A percentile compares a stretch with the other conserved stretches of the same genome.
phyloP scores from a whole-genome alignment of 2,797 vertebrate genomes.

The Toxotes lorentzi region DNA sequence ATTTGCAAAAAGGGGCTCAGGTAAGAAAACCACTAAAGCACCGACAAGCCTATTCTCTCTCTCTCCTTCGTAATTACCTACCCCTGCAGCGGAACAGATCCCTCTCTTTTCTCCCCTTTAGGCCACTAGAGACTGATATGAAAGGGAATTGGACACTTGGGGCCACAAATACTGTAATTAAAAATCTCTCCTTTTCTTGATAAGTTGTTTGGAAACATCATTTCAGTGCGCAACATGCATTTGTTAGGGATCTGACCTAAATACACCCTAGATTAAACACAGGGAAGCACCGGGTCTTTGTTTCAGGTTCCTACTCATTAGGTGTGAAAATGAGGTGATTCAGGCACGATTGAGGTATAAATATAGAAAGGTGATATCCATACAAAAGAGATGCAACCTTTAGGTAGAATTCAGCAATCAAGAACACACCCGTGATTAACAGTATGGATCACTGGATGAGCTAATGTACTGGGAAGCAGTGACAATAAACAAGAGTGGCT shows the following conservation, averaged over 20 bases:
- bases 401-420: constrained; percentile 53
- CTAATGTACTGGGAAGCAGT: constrained; percentile 40
- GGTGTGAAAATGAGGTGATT: constrained; percentile 79
- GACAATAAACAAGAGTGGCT: constrained; percentile 40
- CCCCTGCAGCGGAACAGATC: constrained; percentile 76
- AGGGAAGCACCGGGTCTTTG: constrained; percentile 79
- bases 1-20: constrained; percentile 84
- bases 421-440: constrained; percentile 49
- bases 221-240: constrained; percentile 83
- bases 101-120: constrained; percentile 80
- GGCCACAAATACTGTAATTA: constrained; percentile 88
- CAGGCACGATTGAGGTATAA: constrained; percentile 70
- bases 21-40: constrained; percentile 80
- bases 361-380: constrained; percentile 82
- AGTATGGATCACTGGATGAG: constrained; percentile 41
- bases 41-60: constrained; percentile 77
- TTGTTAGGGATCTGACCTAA: constrained; percentile 87
- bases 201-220: constrained; percentile 85
- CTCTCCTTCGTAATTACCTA: constrained; percentile 84
- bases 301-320: constrained; percentile 83
- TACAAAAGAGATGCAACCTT: constrained; percentile 77
- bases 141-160: constrained; percentile 90
- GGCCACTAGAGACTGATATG: constrained; percentile 86
- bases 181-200: constrained; percentile 85
- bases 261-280: constrained; percentile 86